Evolutionary conservation across 2,888 invertebrate species (phyloP), one percentile per base, ranked within the genome.

Genomic region (Drosophila neonasuta): DNA sequence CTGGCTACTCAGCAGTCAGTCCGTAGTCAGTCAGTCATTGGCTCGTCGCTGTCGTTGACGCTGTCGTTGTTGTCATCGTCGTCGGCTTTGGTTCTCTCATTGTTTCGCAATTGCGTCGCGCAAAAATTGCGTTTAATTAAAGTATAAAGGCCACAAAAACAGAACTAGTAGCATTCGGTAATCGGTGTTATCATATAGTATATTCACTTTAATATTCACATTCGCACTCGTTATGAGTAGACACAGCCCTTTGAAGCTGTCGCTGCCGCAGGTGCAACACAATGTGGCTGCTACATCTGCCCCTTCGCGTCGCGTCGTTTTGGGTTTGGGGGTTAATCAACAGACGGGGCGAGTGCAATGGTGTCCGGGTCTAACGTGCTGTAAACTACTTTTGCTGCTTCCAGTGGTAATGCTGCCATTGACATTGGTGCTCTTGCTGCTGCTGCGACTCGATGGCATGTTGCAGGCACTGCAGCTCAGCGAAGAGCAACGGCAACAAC

Each of bases 361-460:
- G 91, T 91, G 91, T 85, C 90, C 91, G n/a, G 90, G 90, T 45
- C 78, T 89, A 71, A 90, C 89, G 15, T 91, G 90, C 68, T 90
- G 89, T 70, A 90, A 90, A 87, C 71, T 91, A 69, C 74, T 90
- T n/a, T 80, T 91, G 65, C 76, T 91, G 62, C 79, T 91, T 87
- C 90, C 90, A 88, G 89, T 90, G 60, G 77, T 90, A 15, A 89
- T 91, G 90, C 74, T 91, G 80, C 90, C 91, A 17, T 67, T 91
- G 61, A 88, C 88, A 11, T 71, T 91, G 76, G 81, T 90, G 17
- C 78, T 90, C 20, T 74, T 90, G 42, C 71, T 90, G 54, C 77
- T 91, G 2, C 80, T 90, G 72, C 87, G 90, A 45, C 84, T 91
- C 79, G 90, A 91, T 68, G 88, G 88, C 29, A 88, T 90, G 88